Conservation (phyloP, 1,140 invertebrate species). For the Zaprionus ornatus region DNA sequence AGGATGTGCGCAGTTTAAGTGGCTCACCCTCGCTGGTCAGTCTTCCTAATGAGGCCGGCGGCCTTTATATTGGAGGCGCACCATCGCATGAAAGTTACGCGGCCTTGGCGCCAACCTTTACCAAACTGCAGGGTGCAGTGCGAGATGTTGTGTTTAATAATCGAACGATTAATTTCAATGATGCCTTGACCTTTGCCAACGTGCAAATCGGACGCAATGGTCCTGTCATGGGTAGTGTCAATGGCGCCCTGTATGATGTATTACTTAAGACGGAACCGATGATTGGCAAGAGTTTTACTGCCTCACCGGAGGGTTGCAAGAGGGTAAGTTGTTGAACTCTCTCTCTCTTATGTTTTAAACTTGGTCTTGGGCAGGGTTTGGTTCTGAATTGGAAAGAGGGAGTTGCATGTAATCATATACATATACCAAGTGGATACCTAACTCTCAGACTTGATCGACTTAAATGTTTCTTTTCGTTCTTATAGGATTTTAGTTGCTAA, state of each 20-base stretch:
- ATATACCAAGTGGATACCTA: constrained; percentile 52
- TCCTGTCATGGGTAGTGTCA: constrained; percentile 85
- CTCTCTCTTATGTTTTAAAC: neutral
- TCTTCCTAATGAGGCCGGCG: constrained; percentile 84
- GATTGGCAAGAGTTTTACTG: constrained; percentile 83
- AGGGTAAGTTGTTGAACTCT: constrained; percentile 76
- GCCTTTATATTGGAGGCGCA: constrained; percentile 84
- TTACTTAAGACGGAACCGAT: constrained; percentile 83
- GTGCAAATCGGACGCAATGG: constrained; percentile 89
- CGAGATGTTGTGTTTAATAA: constrained; percentile 92
- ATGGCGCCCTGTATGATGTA: constrained; percentile 81
- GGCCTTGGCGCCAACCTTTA: constrained; percentile 72
- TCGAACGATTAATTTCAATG: constrained; percentile 87
- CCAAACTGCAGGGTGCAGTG: constrained; percentile 91
- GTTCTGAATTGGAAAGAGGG: neutral
- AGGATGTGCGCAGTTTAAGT: constrained; percentile 85
- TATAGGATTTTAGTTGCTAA: constrained; percentile 84
- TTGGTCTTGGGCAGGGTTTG: constrained; percentile 15
- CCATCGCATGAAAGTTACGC: constrained; percentile 70
- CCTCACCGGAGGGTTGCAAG: constrained; percentile 83
- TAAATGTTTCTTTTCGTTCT: constrained; percentile 77
- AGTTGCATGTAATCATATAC: constrained; percentile 41
- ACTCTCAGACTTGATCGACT: constrained; percentile 54
- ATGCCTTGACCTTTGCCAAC: constrained; percentile 87
- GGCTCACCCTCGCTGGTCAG: constrained; percentile 85